Percentiles rank a stretch among this genome's conserved stretches.
These are phyloP conservation scores for Macrosoma leucophasiata DNA, from an alignment of 2,888 invertebrate genomes.

Conservation along the genomic window DNA sequence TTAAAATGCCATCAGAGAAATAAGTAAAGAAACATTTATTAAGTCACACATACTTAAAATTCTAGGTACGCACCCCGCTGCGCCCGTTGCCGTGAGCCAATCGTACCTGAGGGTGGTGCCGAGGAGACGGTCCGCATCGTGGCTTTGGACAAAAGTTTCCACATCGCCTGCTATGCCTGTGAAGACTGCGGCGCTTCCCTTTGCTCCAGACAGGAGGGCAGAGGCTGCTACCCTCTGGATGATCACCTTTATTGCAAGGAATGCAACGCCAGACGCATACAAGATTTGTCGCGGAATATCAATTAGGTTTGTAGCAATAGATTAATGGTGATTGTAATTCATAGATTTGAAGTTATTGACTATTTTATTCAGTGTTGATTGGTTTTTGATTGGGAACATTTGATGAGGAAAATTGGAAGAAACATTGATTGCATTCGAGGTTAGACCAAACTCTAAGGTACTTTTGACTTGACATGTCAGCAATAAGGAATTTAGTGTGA, in stretches of 20 bases:
- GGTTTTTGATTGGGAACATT: too few relatives aligned
- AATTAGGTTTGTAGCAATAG: slow-evolving; percentile 35
- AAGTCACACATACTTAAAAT: too few relatives aligned
- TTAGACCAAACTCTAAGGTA: too few relatives aligned
- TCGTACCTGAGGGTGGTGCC: slow-evolving; percentile 96
- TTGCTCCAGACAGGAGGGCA: slow-evolving; percentile 94
- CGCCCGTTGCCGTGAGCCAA: slow-evolving; percentile 95
- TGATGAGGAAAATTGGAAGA: too few relatives aligned
- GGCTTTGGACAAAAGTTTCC: slow-evolving; percentile 97
- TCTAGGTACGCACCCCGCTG: slow-evolving; percentile 93
- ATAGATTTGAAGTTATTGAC: too few relatives aligned
- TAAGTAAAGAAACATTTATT: too few relatives aligned
- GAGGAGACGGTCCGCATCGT: slow-evolving; percentile 98
- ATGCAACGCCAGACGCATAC: slow-evolving; percentile 96
- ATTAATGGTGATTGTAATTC: too few relatives aligned
- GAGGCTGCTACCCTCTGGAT: slow-evolving; percentile 97
- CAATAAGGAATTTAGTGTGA: too few relatives aligned
- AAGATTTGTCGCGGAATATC: slow-evolving; percentile 84
- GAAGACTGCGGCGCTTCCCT: slow-evolving; percentile 95
- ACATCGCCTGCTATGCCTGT: slow-evolving; percentile 95
- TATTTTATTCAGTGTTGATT: too few relatives aligned
- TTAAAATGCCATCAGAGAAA: too few relatives aligned
- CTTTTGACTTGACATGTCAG: too few relatives aligned
- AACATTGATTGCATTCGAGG: too few relatives aligned
- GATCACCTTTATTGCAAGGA: slow-evolving; percentile 96